These are phyloP conservation scores for Drosophila subquinaria DNA, from an alignment of 2,888 invertebrate genomes.

Conservation along the genomic window DNA sequence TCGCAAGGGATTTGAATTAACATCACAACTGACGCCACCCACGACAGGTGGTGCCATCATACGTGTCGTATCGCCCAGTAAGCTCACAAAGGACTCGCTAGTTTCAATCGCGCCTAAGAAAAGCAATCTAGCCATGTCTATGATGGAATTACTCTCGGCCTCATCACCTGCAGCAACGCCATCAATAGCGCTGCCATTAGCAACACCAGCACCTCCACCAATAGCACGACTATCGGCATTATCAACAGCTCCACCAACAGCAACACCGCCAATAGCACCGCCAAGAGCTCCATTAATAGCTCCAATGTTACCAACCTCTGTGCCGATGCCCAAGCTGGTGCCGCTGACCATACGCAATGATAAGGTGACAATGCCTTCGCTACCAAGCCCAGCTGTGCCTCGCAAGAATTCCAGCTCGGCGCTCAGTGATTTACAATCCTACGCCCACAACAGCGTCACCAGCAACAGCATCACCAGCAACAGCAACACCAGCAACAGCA, in stretches of 20 bases:
- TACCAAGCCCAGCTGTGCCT: not conserved
- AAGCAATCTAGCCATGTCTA: not conserved
- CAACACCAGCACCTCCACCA: not conserved
- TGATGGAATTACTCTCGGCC: not conserved
- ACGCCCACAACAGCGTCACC: not conserved
- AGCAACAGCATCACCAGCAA: not conserved
- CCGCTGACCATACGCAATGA: constrained; percentile 23
- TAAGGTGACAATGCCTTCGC: not conserved
- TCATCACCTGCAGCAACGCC: not conserved
- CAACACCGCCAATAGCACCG: not conserved
- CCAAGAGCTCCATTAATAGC: no score
- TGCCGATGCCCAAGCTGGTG: constrained; percentile 14
- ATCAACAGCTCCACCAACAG: not conserved
- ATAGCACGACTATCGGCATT: not conserved
- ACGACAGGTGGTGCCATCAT: not conserved
- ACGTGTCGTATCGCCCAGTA: not conserved
- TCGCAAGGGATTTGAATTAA: not conserved
- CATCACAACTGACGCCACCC: not conserved
- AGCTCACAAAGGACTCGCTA: not conserved
- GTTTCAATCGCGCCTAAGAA: not conserved
- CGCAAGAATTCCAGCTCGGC: not conserved
- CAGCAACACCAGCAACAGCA: not conserved
- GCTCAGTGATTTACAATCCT: not conserved
- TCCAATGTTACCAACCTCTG: not conserved
- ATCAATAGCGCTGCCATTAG: not conserved